Base-by-base conservation (phyloP, 1,140 invertebrate species). In the Meloidogyne hapla region DNA sequence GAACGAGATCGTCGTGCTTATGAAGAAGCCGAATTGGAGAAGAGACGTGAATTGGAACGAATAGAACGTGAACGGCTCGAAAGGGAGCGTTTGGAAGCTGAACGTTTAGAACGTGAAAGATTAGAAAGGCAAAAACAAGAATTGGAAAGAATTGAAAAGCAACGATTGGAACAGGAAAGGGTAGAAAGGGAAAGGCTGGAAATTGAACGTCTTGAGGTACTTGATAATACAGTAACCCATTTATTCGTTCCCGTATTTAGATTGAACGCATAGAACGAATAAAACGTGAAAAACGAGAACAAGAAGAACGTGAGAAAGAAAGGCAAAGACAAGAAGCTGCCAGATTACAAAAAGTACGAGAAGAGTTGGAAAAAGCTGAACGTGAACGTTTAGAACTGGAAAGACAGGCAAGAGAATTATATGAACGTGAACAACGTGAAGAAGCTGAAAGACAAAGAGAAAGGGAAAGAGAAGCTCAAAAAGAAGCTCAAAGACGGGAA, bases 121-220 rank as follows among this genome's bases (percentile, higher is more conserved):
- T 56, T 85, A 42, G 84, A 85, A 69, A 77, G 77, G 21, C 78
- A 87, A 42, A 63, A 83, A 64, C 33, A 74, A 5, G 82, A 80
- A 42, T 71, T 69, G n/a, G 83, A 83, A 48, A 62, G 78, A 64
- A 42, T 78, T 23, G 81, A 83, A 56, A 67, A 79, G 21, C 76
- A 83, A 64, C 38, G 79, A 72, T 0, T 84, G 1, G 83, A 84
- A 74, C 74, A 76, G 63, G 83, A 85, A 70, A 77, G 84, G n/a
- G 74, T 87, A 62, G 84, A 86, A 70, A 56, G 78, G 38, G 84
- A 86, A 78, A 62, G 83, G 42, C 69, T 80, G n/a, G 84, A 86
- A 74, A 83, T 86, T 38, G 84, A 85, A 56, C 73, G 81, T 8
- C 56, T 84, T 28, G 80, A 79, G 77, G 74, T 77, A 33, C n/a